phyloP scores from a whole-genome alignment of 2,888 invertebrate species.

The Uloborus plumipes region DNA sequence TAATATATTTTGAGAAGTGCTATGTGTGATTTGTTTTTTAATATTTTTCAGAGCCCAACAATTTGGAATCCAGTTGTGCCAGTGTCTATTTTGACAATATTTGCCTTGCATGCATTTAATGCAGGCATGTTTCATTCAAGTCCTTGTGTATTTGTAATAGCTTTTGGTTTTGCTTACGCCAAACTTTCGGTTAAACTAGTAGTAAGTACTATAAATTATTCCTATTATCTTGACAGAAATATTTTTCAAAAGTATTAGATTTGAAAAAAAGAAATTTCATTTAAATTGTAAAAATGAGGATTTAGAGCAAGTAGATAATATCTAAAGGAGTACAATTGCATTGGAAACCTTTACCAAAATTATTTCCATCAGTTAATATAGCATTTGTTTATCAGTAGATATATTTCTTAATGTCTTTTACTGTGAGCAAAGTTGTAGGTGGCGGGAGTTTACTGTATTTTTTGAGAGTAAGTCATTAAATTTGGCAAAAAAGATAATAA shows the following conservation, averaged over 20 bases:
- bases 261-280: neutral
- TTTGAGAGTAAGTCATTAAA: too few relatives aligned
- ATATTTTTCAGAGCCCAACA: conserved; percentile 45
- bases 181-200: conserved; percentile 80
- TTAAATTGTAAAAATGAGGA: too few relatives aligned
- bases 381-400: too few relatives aligned
- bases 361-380: too few relatives aligned
- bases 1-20: neutral
- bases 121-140: conserved; percentile 60
- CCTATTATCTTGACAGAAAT: neutral
- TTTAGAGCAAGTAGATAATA: too few relatives aligned
- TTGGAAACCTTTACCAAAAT: too few relatives aligned
- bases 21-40: neutral
- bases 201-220: conserved; percentile 49
- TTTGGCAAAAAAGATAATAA: too few relatives aligned
- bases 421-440: too few relatives aligned
- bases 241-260: neutral
- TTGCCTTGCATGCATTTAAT: conserved; percentile 52
- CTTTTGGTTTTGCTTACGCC: conserved; percentile 61
- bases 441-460: too few relatives aligned
- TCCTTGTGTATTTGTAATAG: conserved; percentile 47
- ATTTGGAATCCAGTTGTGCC: conserved; percentile 65
- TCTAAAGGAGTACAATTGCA: too few relatives aligned
- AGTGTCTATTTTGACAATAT: conserved; percentile 68
- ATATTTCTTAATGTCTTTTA: too few relatives aligned